Evolutionary conservation across 2,888 invertebrate species (phyloP).

Genomic region (Doris montereyensis): DNA sequence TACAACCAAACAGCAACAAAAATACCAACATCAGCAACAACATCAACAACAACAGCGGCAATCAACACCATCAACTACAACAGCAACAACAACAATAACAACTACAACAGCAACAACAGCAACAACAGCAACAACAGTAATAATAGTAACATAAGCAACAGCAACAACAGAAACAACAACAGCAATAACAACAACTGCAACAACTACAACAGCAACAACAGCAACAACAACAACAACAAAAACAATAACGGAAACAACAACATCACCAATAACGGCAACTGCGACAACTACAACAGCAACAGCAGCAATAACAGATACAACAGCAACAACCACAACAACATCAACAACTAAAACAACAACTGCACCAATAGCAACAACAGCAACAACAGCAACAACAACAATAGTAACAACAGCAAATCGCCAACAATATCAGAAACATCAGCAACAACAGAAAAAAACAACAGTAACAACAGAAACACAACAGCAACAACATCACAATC

Average conservation of each 20-base stretch:
- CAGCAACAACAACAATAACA: neutral
- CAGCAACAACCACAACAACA: neutral
- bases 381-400: neutral
- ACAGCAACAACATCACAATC: neutral
- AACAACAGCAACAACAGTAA: neutral
- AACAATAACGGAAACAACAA: neutral
- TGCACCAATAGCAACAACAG: neutral
- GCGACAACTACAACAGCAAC: neutral
- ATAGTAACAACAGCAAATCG: neutral
- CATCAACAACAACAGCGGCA: neutral
- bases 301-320: neutral
- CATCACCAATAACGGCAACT: neutral
- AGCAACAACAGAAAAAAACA: neutral
- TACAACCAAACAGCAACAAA: neutral
- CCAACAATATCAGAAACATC: neutral
- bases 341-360: neutral
- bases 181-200: neutral
- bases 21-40: neutral
- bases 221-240: neutral
- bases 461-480: neutral
- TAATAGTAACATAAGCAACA: neutral
- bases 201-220: neutral
- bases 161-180: neutral
- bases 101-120: neutral
- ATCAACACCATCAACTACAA: neutral